Conservation (phyloP, 2,113 vertebrate genomes). For the Scalopus aquaticus region DNA sequence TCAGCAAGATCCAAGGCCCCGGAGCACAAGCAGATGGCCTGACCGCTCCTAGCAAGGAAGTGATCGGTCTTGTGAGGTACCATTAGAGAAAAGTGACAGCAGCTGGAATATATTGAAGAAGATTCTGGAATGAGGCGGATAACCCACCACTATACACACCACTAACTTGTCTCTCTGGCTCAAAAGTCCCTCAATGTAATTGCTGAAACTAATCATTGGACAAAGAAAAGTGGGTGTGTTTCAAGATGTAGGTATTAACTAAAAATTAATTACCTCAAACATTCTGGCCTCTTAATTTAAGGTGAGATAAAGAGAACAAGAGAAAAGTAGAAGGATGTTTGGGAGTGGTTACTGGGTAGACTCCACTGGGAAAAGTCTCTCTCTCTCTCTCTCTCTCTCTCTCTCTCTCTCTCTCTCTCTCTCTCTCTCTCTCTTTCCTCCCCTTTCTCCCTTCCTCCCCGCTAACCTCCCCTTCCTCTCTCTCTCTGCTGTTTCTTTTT, state of each 20-base stretch:
- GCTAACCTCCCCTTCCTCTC: not conserved
- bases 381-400: too few relatives aligned
- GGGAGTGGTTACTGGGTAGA: not conserved
- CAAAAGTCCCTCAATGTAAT: constrained; percentile 18
- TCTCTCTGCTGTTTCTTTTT: not conserved
- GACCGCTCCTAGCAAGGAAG: constrained; percentile 21
- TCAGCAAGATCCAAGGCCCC: constrained; percentile 32
- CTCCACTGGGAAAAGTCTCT: not conserved
- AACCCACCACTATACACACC: not conserved
- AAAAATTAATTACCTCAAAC: constrained; percentile 37
- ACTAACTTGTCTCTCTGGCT: not conserved
- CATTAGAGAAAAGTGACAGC: constrained; percentile 21
- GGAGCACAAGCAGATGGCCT: constrained; percentile 31
- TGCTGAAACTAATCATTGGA: not conserved
- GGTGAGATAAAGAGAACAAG: constrained; percentile 15
- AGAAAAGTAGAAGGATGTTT: not conserved
- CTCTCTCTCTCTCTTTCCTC: not conserved
- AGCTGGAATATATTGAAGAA: constrained; percentile 11
- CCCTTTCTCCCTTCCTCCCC: not conserved
- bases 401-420: too few relatives aligned
- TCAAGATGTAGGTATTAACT: constrained; percentile 2
- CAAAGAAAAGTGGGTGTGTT: not conserved
- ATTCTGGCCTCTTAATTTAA: constrained; percentile 13
- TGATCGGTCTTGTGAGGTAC: constrained; percentile 49
- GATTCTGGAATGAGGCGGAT: not conserved